Conservation (phyloP, 2,113 vertebrate genomes). For the Polyodon spathula region DNA sequence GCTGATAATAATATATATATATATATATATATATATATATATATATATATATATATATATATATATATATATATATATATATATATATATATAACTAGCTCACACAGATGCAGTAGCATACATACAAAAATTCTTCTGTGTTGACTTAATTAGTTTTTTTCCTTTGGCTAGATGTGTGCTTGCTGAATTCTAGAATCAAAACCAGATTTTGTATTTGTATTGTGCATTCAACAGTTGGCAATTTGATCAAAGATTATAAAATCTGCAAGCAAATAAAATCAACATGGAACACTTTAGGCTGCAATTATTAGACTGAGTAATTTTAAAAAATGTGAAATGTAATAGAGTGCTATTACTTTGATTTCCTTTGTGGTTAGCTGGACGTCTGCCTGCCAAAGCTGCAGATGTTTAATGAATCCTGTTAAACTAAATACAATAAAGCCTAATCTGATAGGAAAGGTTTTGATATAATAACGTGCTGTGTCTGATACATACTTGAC, state of each 20-base stretch:
- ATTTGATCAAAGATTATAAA: conserved; percentile 44
- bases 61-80: no score
- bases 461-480: conserved; percentile 29
- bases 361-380: conserved; percentile 52
- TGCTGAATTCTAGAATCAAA: conserved; percentile 26
- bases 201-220: conserved; percentile 44
- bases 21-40: no score
- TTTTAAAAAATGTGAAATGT: conserved; percentile 49
- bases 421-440: conserved; percentile 51
- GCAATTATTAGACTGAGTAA: conserved; percentile 57
- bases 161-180: conserved; percentile 23
- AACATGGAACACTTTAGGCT: conserved; percentile 40
- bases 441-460: conserved; percentile 46
- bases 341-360: conserved; percentile 51
- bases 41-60: no score
- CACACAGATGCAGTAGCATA: not conserved
- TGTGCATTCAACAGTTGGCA: conserved; percentile 27
- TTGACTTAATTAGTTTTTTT: conserved; percentile 21
- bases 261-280: conserved; percentile 35
- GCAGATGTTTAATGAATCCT: conserved; percentile 55
- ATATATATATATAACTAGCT: no score
- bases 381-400: conserved; percentile 31
- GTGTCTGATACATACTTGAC: conserved; percentile 29
- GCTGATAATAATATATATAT: no score
- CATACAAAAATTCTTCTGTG: conserved; percentile 11